These are phyloP conservation scores for Amiota mariae DNA, from an alignment of 2,888 invertebrate species.

Conservation along the genomic window DNA sequence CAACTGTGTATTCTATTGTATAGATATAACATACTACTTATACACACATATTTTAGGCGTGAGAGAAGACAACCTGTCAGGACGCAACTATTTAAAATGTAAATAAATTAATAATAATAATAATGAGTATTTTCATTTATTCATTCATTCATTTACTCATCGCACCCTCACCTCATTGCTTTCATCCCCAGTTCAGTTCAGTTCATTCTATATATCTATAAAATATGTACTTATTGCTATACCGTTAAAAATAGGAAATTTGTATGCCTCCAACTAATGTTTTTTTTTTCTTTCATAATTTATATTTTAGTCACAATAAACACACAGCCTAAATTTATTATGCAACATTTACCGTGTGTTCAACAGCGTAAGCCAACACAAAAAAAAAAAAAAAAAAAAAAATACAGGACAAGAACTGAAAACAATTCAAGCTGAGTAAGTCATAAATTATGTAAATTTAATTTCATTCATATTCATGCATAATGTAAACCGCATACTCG, in stretches of 20 bases:
- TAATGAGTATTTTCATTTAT: conserved; percentile 41
- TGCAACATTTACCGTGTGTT: conserved; percentile 50
- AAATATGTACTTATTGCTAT: too few relatives aligned
- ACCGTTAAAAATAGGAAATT: too few relatives aligned
- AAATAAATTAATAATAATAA: conserved; percentile 66
- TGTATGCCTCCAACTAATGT: neutral
- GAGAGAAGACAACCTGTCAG: neutral
- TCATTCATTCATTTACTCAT: conserved; percentile 50
- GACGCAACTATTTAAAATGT: conserved; percentile 50
- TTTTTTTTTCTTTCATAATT: conserved; percentile 64
- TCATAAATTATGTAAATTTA: conserved; percentile 67
- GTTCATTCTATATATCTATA: too few relatives aligned
- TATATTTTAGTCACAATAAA: conserved; percentile 63
- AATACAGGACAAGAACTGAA: too few relatives aligned
- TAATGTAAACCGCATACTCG: conserved; percentile 14
- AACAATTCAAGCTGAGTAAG: conserved; percentile 61
- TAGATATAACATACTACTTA: too few relatives aligned
- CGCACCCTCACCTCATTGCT: too few relatives aligned
- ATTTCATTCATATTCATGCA: conserved; percentile 47
- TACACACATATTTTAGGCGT: too few relatives aligned
- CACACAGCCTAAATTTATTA: conserved; percentile 68
- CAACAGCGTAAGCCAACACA: too few relatives aligned
- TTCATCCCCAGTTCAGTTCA: too few relatives aligned
- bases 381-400: too few relatives aligned
- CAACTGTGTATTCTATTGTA: too few relatives aligned